Evolutionary conservation across 1,140 invertebrate genomes (phyloP), one percentile per base, ranked within the genome.

Genomic region (Aphidius ervi): DNA sequence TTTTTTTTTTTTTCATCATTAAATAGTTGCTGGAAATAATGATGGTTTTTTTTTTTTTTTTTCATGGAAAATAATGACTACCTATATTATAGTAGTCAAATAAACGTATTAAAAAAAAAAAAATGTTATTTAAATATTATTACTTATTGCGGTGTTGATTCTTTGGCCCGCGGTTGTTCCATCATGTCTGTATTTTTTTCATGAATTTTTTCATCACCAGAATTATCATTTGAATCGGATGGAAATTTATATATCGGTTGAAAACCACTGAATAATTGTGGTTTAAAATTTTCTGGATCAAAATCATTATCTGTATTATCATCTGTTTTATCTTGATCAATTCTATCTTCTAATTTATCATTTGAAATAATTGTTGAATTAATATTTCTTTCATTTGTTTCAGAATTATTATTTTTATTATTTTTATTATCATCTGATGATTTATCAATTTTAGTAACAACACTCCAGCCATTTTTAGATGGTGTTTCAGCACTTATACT

Each of bases 261-360:
- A 62, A 88, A 89, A 1, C 87, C 87, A 3, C 86, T 85, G 61
- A 86, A 85, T 5, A 88, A 67, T 64, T 88, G 84, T 0, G 87
- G 87, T 63, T 87, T 86, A 65, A 89, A 89, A 61, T 82, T 86
- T 52, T 88, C 84, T 6, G 85, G 76, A 62, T 88, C 86, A 61
- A 87, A 87, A 16, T 75, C 71, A 5, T 58, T 65, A 56, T 67
- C 74, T 20, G 55, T 64, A 5, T 50, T 40, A 40, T 68, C 58
- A 20, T 77, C 76, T 6, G 64, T 67, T 5, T 61, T 46, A 31
- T 64, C 67, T 3, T 69, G 61, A 46, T 55, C 37, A 10, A 16
- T 57, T 40, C 52, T 58, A 20, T 69, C 64, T 37, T 67, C 46
- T 56, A 41, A 16, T 58, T 9, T 41, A 10, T 40, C 41, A 46